These are phyloP conservation scores for Heterohyrax brucei DNA, from an alignment of 2,797 vertebrate genomes.

Conservation along the genomic window DNA sequence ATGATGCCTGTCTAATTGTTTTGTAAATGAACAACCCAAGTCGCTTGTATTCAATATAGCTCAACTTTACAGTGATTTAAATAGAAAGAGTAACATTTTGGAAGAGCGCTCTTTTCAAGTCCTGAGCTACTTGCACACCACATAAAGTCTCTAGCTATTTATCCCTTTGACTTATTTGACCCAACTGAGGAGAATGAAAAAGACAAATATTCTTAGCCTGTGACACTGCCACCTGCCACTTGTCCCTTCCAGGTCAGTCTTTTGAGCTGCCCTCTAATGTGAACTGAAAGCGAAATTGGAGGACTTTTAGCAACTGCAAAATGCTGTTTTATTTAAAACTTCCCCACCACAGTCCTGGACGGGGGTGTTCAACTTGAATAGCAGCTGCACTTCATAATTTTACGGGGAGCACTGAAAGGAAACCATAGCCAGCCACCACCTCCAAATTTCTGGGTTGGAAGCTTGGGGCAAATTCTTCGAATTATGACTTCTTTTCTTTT, in stretches of 20 bases:
- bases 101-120: slow-evolving; percentile 66
- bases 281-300: slow-evolving; percentile 56
- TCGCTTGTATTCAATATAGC: slow-evolving; percentile 32
- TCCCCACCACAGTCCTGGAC: background rate
- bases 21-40: slow-evolving; percentile 80
- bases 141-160: slow-evolving; percentile 17
- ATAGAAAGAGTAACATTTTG: slow-evolving; percentile 65
- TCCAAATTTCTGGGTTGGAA: slow-evolving; percentile 4
- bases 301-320: slow-evolving; percentile 57
- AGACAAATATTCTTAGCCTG: slow-evolving; percentile 61
- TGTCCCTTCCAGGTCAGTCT: slow-evolving; percentile 73
- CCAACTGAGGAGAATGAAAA: slow-evolving; percentile 68
- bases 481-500: slow-evolving; percentile 58
- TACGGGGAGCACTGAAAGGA: background rate
- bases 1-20: slow-evolving; percentile 75
- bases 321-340: slow-evolving; percentile 71
- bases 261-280: slow-evolving; percentile 56
- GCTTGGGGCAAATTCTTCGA: background rate
- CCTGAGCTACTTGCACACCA: background rate
- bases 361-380: background rate
- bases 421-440: background rate
- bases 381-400: background rate
- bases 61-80: slow-evolving; percentile 47
- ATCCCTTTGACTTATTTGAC: slow-evolving; percentile 58
- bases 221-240: slow-evolving; percentile 44